Conservation (phyloP, 1,140 invertebrate genomes). For the Conus betulinus region DNA sequence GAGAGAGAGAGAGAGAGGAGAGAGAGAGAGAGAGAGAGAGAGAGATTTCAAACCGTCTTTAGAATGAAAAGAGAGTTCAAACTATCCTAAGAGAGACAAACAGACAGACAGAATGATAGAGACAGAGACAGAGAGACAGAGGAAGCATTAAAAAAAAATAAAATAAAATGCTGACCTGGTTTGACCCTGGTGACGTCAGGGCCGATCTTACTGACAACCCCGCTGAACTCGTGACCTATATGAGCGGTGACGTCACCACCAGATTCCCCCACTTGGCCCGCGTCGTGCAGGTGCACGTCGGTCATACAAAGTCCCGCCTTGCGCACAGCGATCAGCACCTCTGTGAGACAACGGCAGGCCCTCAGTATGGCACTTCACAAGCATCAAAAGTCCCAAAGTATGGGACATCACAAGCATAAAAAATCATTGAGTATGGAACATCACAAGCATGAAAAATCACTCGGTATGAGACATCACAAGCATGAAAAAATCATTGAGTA, state of each 20-base stretch:
- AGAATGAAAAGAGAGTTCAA: too few relatives aligned
- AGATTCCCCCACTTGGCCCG: slow-evolving; percentile 82
- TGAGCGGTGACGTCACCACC: slow-evolving; percentile 58
- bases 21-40: too few relatives aligned
- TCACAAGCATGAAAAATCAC: not conserved
- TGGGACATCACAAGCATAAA: not conserved
- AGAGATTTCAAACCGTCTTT: too few relatives aligned
- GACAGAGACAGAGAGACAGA: not conserved
- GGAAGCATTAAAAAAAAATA: not conserved
- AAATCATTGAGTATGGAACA: not conserved
- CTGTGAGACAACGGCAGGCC: slow-evolving; percentile 74
- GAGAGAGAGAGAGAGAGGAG: too few relatives aligned
- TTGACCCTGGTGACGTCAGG: slow-evolving; percentile 65
- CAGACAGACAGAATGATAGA: not conserved
- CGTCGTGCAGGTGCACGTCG: slow-evolving; percentile 91
- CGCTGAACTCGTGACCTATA: slow-evolving; percentile 72
- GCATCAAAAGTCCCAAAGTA: too few relatives aligned
- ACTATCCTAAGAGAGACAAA: not conserved
- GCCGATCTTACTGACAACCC: slow-evolving; percentile 74
- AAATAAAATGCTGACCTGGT: slow-evolving; percentile 67
- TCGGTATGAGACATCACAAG: too few relatives aligned
- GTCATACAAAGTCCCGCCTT: slow-evolving; percentile 97
- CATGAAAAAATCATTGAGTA: not conserved
- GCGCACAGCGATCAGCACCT: slow-evolving; percentile 91
- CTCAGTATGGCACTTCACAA: not conserved